Evolutionary conservation across 2,113 vertebrate genomes (phyloP).

Genomic region (Dipodomys merriami): DNA sequence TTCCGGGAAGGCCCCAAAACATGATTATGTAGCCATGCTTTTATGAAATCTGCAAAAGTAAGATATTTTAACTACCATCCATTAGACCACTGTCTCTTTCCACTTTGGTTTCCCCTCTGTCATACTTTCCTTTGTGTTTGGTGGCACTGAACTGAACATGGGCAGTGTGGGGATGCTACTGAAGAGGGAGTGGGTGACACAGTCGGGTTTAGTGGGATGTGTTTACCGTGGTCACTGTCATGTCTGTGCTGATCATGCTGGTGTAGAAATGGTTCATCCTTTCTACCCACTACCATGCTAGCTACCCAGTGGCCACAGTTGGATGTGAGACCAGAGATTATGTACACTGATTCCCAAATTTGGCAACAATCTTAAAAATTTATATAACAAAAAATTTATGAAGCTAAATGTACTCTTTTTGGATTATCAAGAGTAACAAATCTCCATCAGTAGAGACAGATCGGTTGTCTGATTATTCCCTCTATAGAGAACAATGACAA

Average conservation of each 20-base stretch:
- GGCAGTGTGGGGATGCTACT: background rate
- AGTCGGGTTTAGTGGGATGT: background rate
- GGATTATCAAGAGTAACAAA: slow-evolving; percentile 11
- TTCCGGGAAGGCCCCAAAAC: background rate
- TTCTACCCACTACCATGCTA: background rate
- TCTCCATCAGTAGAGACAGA: background rate
- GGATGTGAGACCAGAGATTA: background rate
- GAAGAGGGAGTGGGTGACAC: slow-evolving; percentile 47
- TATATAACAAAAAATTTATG: slow-evolving; percentile 39
- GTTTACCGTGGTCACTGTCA: background rate
- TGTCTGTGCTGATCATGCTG: background rate
- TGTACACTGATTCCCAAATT: background rate
- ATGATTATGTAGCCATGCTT: background rate
- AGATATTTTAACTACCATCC: slow-evolving; percentile 42
- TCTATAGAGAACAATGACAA: background rate
- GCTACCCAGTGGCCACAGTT: background rate
- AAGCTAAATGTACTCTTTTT: slow-evolving; percentile 12
- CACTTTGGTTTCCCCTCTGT: slow-evolving; percentile 50
- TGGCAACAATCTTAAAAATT: slow-evolving; percentile 2
- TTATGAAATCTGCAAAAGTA: slow-evolving; percentile 58
- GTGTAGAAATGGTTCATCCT: background rate
- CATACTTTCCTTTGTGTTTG: slow-evolving; percentile 21
- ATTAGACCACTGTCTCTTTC: slow-evolving; percentile 30
- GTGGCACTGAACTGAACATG: background rate
- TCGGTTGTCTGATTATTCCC: background rate